phyloP scores from a whole-genome alignment of 2,888 invertebrate genomes.

The Trichogramma evanescens region DNA sequence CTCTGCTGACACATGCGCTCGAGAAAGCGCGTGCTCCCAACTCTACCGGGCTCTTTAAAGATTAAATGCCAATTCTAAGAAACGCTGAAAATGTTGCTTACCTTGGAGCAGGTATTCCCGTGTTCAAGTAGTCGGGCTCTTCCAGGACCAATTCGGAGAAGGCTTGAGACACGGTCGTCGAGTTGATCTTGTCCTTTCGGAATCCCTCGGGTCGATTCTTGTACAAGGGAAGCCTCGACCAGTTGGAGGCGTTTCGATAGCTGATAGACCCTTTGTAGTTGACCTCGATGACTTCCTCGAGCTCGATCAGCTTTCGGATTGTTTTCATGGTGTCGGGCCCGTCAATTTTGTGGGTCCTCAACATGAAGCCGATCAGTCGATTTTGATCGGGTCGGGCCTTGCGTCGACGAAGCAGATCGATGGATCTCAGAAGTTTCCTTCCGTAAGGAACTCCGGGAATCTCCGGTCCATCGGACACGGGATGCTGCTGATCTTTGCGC shows the following conservation, averaged over 20 bases:
- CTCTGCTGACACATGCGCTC: no score
- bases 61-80: no score
- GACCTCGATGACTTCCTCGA: slow-evolving; percentile 71
- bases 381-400: slow-evolving; percentile 80
- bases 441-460: slow-evolving; percentile 53
- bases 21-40: no score
- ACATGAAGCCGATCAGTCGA: slow-evolving; percentile 74
- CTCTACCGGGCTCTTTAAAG: no score
- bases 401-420: slow-evolving; percentile 73
- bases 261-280: slow-evolving; percentile 82
- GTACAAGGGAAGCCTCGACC: slow-evolving; percentile 48
- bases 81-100: slow-evolving; percentile 46
- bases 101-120: slow-evolving; percentile 64
- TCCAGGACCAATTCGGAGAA: slow-evolving; percentile 65
- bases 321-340: slow-evolving; percentile 64
- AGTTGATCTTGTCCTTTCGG: slow-evolving; percentile 48
- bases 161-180: slow-evolving; percentile 57
- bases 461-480: background rate
- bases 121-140: slow-evolving; percentile 65
- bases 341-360: slow-evolving; percentile 66
- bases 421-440: slow-evolving; percentile 73
- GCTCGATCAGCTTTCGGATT: slow-evolving; percentile 67
- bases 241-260: slow-evolving; percentile 75
- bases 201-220: slow-evolving; percentile 50
- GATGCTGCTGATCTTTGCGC: background rate